Evolutionary conservation across 2,888 invertebrate species (phyloP), one percentile per base, ranked within the genome.

Genomic region (Eurytoma californica): DNA sequence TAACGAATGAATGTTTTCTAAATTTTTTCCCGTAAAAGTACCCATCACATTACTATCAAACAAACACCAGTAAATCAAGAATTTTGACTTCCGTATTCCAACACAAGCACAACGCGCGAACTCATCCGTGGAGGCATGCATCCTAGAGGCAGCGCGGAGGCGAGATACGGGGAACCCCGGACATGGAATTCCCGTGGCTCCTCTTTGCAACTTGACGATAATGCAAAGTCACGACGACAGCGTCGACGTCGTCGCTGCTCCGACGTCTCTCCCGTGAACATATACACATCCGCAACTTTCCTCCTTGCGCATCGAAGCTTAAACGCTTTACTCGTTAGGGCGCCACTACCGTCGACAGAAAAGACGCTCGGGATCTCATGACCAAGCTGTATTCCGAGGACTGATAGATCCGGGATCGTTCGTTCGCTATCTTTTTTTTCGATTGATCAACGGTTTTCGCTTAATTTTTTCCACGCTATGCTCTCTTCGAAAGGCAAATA

Each of bases 181-280:
- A 89, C 90, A 89, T 88, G 89, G 86, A 89, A 90, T 89, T 89
- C 88, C 89, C 89, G 90, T 89, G 89, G 90, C 88, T 86, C 85
- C 68, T 68, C 78, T 84, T 86, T 81, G 84, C 82, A 86, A 87
- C 39, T 86, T 85, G 84, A 85, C 87, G 88, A 87, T 88, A 88
- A 85, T 85, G 88, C 86, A 86, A 78, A 87, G 84, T 85, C 85
- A 83, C 82, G 80, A 75, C 72, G 72, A 73, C 80, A 60, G 39
- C 74, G 80, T 30, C 77, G 80, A 79, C 81, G 81, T 53, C 80
- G 68, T 20, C 20, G 63, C 55, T 72, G 63, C 58, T 55, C 63
- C 65, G 49, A 39, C 51, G 49, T 53, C 67, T 68, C 14, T 20
- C 20, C 14, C 14, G 16, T 16, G n/a, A 30, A 28, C 60, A 61